A percentile compares a stretch with the other conserved stretches of the same genome.
These are phyloP conservation scores for Callopanchax toddi DNA, from an alignment of 2,113 vertebrate species.

Conservation along the genomic window DNA sequence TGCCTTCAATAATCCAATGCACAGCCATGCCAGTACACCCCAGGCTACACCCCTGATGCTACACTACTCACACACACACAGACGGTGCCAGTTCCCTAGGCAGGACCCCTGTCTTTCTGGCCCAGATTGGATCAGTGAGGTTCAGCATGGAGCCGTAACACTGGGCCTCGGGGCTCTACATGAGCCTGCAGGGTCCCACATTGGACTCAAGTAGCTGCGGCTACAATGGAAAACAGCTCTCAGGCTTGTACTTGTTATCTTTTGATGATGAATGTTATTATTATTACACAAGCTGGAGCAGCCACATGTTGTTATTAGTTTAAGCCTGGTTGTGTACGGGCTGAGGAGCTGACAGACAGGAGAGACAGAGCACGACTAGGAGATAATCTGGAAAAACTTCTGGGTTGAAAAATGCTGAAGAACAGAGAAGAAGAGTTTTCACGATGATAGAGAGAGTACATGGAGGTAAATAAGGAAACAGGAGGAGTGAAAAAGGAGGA, in stretches of 20 bases:
- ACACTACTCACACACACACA: slow-evolving; percentile 59
- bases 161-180: slow-evolving; percentile 69
- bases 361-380: slow-evolving; percentile 14
- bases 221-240: slow-evolving; percentile 58
- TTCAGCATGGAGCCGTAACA: slow-evolving; percentile 70
- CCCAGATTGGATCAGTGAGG: slow-evolving; percentile 73
- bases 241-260: slow-evolving; percentile 50
- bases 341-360: slow-evolving; percentile 25
- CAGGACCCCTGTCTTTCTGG: slow-evolving; percentile 73
- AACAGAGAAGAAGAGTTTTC: slow-evolving; percentile 8
- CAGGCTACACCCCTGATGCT: slow-evolving; percentile 77
- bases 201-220: slow-evolving; percentile 53
- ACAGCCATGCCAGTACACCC: slow-evolving; percentile 76
- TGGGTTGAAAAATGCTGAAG: neutral
- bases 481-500: slow-evolving; percentile 69
- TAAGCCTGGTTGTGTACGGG: slow-evolving; percentile 19
- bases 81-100: slow-evolving; percentile 76
- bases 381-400: slow-evolving; percentile 22
- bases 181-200: slow-evolving; percentile 61
- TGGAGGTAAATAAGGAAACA: slow-evolving; percentile 54
- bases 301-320: slow-evolving; percentile 59
- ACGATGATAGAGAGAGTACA: slow-evolving; percentile 16
- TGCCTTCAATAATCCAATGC: slow-evolving; percentile 80
- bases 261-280: slow-evolving; percentile 61
- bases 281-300: slow-evolving; percentile 61